Evolutionary conservation across 2,797 vertebrate genomes (phyloP).

Genomic region (Cuniculus paca): DNA sequence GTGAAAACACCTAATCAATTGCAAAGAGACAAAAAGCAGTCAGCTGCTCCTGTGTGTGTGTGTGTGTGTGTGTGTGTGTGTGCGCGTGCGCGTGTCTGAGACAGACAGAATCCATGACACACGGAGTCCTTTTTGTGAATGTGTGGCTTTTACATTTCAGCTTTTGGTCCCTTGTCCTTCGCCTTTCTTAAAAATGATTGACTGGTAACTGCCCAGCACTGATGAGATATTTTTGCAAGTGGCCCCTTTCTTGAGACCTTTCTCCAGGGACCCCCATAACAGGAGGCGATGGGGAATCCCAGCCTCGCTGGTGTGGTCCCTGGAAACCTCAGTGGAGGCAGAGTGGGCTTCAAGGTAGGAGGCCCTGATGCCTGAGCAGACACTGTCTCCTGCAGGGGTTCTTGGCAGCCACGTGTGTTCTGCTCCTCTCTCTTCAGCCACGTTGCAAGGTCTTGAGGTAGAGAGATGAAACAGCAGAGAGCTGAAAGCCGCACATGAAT

Average conservation of each 20-base stretch:
- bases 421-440: conserved; percentile 57
- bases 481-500: not conserved
- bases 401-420: not conserved
- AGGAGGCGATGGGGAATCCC: not conserved
- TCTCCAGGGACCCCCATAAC: not conserved
- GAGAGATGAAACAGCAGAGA: not conserved
- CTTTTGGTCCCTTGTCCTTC: not conserved
- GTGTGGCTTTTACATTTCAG: not conserved
- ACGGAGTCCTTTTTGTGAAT: not conserved
- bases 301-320: not conserved
- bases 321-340: not conserved
- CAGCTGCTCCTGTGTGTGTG: no score
- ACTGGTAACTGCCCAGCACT: not conserved
- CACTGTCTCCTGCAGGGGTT: not conserved
- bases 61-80: not conserved
- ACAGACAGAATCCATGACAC: not conserved
- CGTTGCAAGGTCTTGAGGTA: not conserved
- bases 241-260: not conserved
- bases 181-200: not conserved
- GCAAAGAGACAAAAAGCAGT: not conserved
- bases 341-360: conserved; percentile 48
- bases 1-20: not conserved
- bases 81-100: not conserved
- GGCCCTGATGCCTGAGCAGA: conserved; percentile 3
- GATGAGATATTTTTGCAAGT: not conserved